Evolutionary conservation across 2,113 vertebrate species (phyloP).

Genomic region (Poicephalus meyeri): DNA sequence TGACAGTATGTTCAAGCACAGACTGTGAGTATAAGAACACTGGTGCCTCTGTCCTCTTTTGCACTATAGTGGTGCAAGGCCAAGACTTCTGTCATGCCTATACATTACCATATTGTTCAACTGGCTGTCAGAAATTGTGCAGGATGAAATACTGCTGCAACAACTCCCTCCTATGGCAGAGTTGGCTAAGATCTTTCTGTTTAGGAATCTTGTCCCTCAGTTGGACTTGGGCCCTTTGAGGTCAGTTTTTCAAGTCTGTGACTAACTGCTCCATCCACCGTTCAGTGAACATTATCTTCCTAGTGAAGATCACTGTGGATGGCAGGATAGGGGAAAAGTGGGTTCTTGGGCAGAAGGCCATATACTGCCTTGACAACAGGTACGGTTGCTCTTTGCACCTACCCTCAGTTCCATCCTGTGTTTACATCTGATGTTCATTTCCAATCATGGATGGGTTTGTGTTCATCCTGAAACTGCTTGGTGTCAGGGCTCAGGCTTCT

Average conservation of each 20-base stretch:
- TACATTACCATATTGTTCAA: neutral
- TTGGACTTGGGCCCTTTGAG: neutral
- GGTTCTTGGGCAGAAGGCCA: neutral
- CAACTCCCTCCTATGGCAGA: conserved; percentile 31
- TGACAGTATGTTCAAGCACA: neutral
- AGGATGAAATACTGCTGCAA: neutral
- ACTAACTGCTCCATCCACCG: neutral
- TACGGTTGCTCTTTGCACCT: neutral
- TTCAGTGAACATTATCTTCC: neutral
- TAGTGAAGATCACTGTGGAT: neutral
- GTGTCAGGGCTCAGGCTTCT: neutral
- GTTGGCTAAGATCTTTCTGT: neutral
- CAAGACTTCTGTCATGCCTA: neutral
- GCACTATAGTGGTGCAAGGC: neutral
- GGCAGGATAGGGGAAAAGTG: neutral
- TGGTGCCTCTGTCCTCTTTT: neutral
- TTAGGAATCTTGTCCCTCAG: neutral
- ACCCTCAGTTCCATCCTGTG: neutral
- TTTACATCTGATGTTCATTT: neutral
- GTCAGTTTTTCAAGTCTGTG: neutral
- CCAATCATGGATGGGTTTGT: neutral
- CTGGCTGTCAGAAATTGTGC: neutral
- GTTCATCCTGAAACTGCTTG: neutral
- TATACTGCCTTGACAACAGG: neutral
- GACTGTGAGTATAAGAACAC: neutral